phyloP scores from a whole-genome alignment of 2,113 vertebrate genomes.

The Apaloderma vittatum region DNA sequence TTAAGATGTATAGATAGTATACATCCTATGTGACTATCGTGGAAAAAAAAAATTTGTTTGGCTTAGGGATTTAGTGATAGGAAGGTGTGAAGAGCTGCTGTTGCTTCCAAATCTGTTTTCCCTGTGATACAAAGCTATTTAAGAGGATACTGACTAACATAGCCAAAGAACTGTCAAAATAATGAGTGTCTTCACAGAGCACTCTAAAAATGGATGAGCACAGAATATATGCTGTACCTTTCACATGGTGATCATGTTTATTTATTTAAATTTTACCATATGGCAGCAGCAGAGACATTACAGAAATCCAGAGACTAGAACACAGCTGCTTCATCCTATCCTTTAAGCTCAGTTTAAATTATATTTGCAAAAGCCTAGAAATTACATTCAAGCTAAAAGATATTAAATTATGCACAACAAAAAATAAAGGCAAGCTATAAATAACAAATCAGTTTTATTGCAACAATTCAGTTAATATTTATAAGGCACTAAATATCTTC shows the following conservation, averaged over 20 bases:
- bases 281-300: background rate
- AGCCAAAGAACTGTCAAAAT: background rate
- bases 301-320: background rate
- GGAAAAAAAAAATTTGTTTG: background rate
- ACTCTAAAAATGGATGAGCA: background rate
- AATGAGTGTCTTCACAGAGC: background rate
- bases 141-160: background rate
- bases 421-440: slow-evolving; percentile 29
- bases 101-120: background rate
- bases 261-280: slow-evolving; percentile 25
- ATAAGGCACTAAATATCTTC: background rate
- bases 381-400: slow-evolving; percentile 34
- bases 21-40: background rate
- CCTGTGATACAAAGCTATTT: background rate
- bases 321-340: slow-evolving; percentile 46
- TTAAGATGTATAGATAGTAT: background rate
- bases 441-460: slow-evolving; percentile 12
- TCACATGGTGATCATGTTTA: background rate
- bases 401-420: slow-evolving; percentile 64
- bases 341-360: slow-evolving; percentile 65
- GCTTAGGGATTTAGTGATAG: background rate
- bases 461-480: slow-evolving; percentile 31
- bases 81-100: background rate
- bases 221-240: background rate
- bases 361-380: slow-evolving; percentile 63